Base-by-base conservation (phyloP, 2,113 vertebrate species). In the Callospermophilus lateralis region DNA sequence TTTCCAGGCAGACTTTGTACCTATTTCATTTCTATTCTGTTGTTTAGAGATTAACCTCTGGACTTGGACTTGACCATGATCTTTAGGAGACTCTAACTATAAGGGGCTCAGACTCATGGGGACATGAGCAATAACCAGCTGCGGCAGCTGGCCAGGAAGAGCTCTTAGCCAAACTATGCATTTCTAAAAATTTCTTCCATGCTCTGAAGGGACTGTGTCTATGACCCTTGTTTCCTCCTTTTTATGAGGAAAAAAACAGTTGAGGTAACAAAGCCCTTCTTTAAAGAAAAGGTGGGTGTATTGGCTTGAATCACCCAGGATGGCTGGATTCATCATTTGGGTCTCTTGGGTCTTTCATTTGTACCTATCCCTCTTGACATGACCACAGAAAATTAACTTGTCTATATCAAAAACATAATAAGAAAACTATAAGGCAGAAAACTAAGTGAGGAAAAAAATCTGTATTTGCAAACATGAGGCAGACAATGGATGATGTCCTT, bases 41-140 rank as follows among this genome's bases (percentile, higher is more conserved):
- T 93, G 78, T 7, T 96, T 5, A 10, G 89, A 32, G 74, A 84
- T 85, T 96, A 72, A 55, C 93, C 81, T 97, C 77, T 90, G 10
- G 0, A 28, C 91, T 88, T 68, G 34, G 84, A 65, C 4, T 0
- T 77, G 42, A 89, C 88, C 87, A 80, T 65, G 16, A 55, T 89
- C 39, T 96, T 83, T 42, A 86, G 24, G 81, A 63, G 78, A 91
- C 77, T 74, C 53, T 85, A 95, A 98, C 93, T 86, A 95, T 15
- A 24, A 76, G 8, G 51, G 48, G n/a, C 48, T 19, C 17, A 93
- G 28, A 39, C 3, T 1, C 30, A 4, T 8, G 39, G 0, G 37
- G 92, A 45, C 45, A 45, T 45, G 37, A 51, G 53, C 68, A 51
- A 17, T 24, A 77, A 26, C 0, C 15, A 37, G 19, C 37, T 30